Percentiles rank a stretch among this genome's conserved stretches.
Conservation (phyloP, 2,113 vertebrate species). For the Seriola dumerili region DNA sequence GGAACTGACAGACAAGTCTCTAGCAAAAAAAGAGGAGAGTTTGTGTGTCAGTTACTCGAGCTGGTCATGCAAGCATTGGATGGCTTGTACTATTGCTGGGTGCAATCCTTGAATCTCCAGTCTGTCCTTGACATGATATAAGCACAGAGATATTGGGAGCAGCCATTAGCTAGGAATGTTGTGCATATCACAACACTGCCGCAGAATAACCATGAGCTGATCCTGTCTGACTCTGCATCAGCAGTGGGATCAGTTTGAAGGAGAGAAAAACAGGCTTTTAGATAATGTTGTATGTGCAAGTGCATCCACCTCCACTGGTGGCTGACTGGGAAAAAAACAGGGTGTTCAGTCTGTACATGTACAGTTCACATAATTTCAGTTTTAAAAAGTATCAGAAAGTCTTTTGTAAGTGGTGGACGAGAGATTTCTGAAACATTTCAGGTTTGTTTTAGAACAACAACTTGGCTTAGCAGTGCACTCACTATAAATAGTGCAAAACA, state of each 20-base stretch:
- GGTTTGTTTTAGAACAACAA: slow-evolving; percentile 13
- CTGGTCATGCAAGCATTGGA: slow-evolving; percentile 1
- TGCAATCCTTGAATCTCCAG: slow-evolving; percentile 14
- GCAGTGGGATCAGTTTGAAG: slow-evolving; percentile 31
- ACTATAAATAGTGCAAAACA: background rate
- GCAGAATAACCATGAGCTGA: slow-evolving; percentile 42
- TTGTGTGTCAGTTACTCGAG: background rate
- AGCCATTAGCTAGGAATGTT: slow-evolving; percentile 39
- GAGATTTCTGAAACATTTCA: slow-evolving; percentile 17
- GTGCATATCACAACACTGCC: slow-evolving; percentile 35
- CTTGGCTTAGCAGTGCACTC: background rate
- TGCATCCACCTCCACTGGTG: slow-evolving; percentile 11
- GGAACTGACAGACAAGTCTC: background rate
- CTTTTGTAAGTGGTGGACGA: background rate
- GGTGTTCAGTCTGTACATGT: background rate
- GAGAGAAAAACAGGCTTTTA: slow-evolving; percentile 46
- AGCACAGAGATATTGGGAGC: slow-evolving; percentile 12
- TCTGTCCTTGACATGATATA: slow-evolving; percentile 24
- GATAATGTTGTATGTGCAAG: slow-evolving; percentile 27
- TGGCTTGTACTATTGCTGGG: background rate
- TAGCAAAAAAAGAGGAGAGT: background rate
- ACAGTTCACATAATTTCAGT: slow-evolving; percentile 5
- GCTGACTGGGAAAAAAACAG: background rate
- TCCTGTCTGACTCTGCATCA: slow-evolving; percentile 2
- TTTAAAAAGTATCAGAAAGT: background rate